Evolutionary conservation across 2,888 invertebrate species (phyloP), one percentile per base, ranked within the genome.

Genomic region (Platycnemis pennipes): DNA sequence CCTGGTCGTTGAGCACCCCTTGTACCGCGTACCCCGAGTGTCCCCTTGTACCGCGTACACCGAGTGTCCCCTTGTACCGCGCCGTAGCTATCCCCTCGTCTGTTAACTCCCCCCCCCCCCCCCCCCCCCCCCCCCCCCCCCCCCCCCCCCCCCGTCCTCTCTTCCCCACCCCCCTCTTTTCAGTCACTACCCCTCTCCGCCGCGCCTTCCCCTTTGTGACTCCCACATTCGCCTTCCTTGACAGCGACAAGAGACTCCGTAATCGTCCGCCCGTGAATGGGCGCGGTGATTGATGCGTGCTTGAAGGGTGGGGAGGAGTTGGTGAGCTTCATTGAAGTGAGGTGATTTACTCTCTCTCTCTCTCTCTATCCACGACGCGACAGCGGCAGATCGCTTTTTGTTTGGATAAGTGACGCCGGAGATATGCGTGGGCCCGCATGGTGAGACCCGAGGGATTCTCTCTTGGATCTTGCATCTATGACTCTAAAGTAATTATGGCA

Each of bases 231-330:
- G n/a, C n/a, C n/a, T n/a, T n/a, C n/a, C 85, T 42, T 31, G 31
- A 8, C 31, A 8, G 85, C 31, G 56, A 69, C n/a, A 2, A 37
- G 77, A 7, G 77, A 5, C 77, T 77, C 77, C 77, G 37, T 77
- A 37, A 77, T 42, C 91, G 56, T 63, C 63, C 42, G 56, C 4
- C 63, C 91, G 4, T 91, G 87, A 91, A 63, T 91, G 63, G 69
- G 63, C 42, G 42, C 44, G 13, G n/a, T 63, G 91, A 63, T 91
- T 26, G 91, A 69, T 91, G 91, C 91, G 63, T 91, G 42, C 63
- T 91, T 22, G 42, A 53, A 42, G 88, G 46, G 37, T 46, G 49
- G 56, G 37, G 56, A 44, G 91, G n/a, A 42, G 42, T 42, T 42
- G 89, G 42, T 37, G 56, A 42, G 56, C 13, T 91, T 53, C 88